Base-by-base conservation (phyloP, 2,888 invertebrate genomes). In the Nymphalis polychloros region DNA sequence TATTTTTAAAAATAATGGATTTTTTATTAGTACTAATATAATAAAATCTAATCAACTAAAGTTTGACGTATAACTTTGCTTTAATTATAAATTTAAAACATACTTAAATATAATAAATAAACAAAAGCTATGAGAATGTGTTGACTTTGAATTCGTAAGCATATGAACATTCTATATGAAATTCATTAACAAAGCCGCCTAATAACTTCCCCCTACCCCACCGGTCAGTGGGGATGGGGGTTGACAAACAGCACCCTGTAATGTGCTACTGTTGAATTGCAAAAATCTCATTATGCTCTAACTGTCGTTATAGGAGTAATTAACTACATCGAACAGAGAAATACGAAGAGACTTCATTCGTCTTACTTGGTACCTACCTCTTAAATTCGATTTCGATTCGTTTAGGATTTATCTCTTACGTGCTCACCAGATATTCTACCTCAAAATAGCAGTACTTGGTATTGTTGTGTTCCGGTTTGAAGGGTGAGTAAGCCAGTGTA, bases 221-320 rank as follows among this genome's bases (percentile, higher is more conserved):
- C 71, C 76, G 78, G 79, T 65, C 71, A 72, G 59, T 77, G 73
- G 70, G 76, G 72, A 67, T 57, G 79, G 79, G 78, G 81, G 82
- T 79, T 85, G 86, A 88, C 86, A 87, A 86, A 88, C 88, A 87
- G 80, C 84, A 80, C 85, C 86, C 86, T 83, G 87, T 90, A 89
- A 89, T 90, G 89, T 88, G 89, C 86, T 87, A 86, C 89, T 89
- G 90, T 90, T 89, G 90, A 92, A 91, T 91, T 91, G 89, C 90
- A 92, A 91, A 91, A 92, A 91, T 92, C 91, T 91, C 91, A 92
- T 91, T 92, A 90, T 89, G 83, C 83, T 90, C 91, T 91, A 91
- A 90, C 91, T 90, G 91, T 90, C 90, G 90, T 90, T 90, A 91
- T 89, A 90, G 87, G 88, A 89, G 90, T 91, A 91, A 92, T 91